phyloP scores from a whole-genome alignment of 2,797 vertebrate species.

The Takifugu ocellatus region DNA sequence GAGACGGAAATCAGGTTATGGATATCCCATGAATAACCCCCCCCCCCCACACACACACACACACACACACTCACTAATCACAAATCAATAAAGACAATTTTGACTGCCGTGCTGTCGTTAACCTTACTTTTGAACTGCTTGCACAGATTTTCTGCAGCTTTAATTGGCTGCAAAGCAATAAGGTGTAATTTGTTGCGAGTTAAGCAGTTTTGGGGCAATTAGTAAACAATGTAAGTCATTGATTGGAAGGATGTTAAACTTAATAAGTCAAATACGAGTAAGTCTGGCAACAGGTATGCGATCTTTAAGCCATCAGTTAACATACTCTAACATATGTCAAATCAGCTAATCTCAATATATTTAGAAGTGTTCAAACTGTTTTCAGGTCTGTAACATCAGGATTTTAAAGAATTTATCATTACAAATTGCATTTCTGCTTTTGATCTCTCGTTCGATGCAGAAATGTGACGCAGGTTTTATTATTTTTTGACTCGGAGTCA shows the following conservation, averaged over 20 bases:
- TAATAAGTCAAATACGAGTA: constrained; percentile 6
- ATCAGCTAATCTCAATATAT: too few relatives aligned
- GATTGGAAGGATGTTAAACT: constrained; percentile 15
- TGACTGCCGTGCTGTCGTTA: constrained; percentile 58
- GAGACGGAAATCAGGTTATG: constrained; percentile 71
- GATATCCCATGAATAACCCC: constrained; percentile 67
- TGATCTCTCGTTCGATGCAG: too few relatives aligned
- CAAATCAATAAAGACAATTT: constrained; percentile 68
- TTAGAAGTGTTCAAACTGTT: too few relatives aligned
- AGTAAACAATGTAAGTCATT: constrained; percentile 53
- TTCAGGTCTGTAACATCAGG: too few relatives aligned
- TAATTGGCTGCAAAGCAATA: constrained; percentile 59
- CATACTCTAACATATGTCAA: background rate
- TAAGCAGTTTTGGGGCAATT: constrained; percentile 49
- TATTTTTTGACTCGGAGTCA: too few relatives aligned
- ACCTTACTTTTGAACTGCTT: constrained; percentile 52
- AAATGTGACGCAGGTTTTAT: too few relatives aligned
- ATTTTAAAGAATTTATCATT: too few relatives aligned
- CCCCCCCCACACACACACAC: constrained; percentile 13
- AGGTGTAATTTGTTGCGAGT: constrained; percentile 40
- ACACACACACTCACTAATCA: constrained; percentile 59
- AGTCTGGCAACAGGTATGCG: background rate
- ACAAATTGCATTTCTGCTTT: too few relatives aligned
- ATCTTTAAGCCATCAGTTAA: background rate
- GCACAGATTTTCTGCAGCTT: constrained; percentile 35